phyloP scores from a whole-genome alignment of 2,797 vertebrate genomes.

The Vespertilio murinus region DNA sequence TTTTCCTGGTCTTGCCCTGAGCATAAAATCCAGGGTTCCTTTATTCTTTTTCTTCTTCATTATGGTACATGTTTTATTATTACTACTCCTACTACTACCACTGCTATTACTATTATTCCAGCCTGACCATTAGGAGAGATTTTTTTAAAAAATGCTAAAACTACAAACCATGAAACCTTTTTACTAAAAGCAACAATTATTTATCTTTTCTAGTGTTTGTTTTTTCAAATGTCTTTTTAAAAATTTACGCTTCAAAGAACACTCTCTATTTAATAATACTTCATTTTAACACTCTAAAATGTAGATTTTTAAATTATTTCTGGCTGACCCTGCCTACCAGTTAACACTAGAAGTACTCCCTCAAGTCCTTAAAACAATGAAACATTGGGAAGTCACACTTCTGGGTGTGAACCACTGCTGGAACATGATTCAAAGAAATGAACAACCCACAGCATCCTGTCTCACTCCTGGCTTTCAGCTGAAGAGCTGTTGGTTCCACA shows the following conservation, averaged over 20 bases:
- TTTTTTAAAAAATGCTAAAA: background rate
- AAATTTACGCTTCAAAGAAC: background rate
- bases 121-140: background rate
- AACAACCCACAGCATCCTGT: background rate
- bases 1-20: background rate
- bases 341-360: background rate
- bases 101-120: background rate
- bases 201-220: background rate
- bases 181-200: conserved; percentile 9
- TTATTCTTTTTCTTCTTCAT: background rate
- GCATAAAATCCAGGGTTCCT: background rate
- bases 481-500: background rate
- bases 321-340: background rate
- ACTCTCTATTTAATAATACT: background rate
- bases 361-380: background rate
- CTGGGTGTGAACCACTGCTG: background rate
- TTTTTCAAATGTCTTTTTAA: background rate
- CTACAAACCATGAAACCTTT: background rate
- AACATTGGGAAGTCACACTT: background rate
- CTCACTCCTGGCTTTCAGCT: background rate
- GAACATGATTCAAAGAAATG: background rate
- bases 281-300: background rate
- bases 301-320: background rate
- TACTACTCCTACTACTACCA: no score
- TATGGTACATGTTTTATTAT: background rate